A percentile compares a stretch with the other conserved stretches of the same genome.
Evolutionary conservation across 2,113 vertebrate species (phyloP).

Genomic region (Meriones unguiculatus): DNA sequence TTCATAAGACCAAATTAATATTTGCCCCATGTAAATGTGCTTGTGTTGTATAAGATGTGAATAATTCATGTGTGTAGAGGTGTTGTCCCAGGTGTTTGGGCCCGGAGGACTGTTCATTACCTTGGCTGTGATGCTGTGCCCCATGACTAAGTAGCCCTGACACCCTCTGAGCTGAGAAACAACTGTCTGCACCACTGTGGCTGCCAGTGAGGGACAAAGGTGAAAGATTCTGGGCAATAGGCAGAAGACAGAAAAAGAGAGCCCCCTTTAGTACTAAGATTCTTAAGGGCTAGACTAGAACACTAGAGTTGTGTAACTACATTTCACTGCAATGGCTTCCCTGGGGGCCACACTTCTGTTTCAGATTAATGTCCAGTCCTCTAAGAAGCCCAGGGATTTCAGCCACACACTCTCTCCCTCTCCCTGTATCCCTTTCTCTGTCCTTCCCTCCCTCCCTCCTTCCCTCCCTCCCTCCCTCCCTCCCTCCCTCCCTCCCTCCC

Average conservation of each 20-base stretch:
- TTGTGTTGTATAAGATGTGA: background rate
- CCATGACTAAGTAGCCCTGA: background rate
- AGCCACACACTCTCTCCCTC: background rate
- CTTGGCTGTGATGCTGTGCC: background rate
- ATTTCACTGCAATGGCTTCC: fast-evolving
- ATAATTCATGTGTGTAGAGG: background rate
- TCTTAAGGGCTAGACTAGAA: background rate
- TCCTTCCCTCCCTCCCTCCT: too few relatives aligned
- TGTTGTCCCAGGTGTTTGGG: background rate
- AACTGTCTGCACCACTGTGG: background rate
- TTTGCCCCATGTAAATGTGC: constrained; percentile 17
- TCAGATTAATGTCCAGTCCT: background rate
- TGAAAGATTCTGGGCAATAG: background rate
- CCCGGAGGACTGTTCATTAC: background rate
- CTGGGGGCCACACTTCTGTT: fast-evolving
- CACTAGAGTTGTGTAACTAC: background rate
- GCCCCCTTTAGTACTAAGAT: background rate
- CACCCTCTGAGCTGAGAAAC: background rate
- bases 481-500: background rate
- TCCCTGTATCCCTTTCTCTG: background rate
- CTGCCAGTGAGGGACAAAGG: background rate
- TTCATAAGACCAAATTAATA: constrained; percentile 18
- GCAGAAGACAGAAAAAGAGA: background rate
- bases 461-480: too few relatives aligned
- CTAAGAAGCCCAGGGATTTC: background rate